Base-by-base conservation (phyloP, 1,140 invertebrate species). In the Magallana ariakensis region DNA sequence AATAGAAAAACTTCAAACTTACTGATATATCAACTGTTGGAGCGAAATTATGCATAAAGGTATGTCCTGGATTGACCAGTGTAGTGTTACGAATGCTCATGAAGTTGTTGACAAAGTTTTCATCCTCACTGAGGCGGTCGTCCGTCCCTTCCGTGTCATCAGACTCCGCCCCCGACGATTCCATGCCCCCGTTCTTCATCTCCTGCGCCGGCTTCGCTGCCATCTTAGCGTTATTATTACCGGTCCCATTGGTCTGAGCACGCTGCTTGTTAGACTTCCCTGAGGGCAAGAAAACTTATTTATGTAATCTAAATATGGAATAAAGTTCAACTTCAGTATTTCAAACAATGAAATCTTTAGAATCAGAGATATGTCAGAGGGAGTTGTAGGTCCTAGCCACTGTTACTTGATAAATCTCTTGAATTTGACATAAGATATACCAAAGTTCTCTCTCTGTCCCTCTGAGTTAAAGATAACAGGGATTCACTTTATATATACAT, bases 101-200 rank as follows among this genome's bases (percentile, higher is more conserved):
- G 33, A 89, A 89, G 16, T 85, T 89, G 56, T 62, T 89, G 33
- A 88, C 92, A 92, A 92, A 92, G 66, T 89, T 90, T 55, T 88
- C 87, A 87, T 92, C 91, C 55, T 91, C 90, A 54, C 89, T 89
- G 0, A 90, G 85, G 26, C 87, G 84, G 55, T 89, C 87, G 26
- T 89, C 90, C 80, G 80, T 81, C n/a, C 87, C 83, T n/a, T 87
- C 84, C 55, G 87, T 85, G 75, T 87, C 86, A 60, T 62, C 56
- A 0, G 26, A 57, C 16, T 56, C 33, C 0, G 19, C n/a, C 10
- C 19, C 80, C 15, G 53, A 54, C 87, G 84, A 85, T 84, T 88
- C 10, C 85, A 86, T 1, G 55, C 13, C 81, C 13, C 66, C 66
- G 33, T 75, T 75, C 7, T 26, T 26, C 2, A 75, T 75, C 26